Conservation (phyloP, 2,113 vertebrate species). For the Laterallus jamaicensis region DNA sequence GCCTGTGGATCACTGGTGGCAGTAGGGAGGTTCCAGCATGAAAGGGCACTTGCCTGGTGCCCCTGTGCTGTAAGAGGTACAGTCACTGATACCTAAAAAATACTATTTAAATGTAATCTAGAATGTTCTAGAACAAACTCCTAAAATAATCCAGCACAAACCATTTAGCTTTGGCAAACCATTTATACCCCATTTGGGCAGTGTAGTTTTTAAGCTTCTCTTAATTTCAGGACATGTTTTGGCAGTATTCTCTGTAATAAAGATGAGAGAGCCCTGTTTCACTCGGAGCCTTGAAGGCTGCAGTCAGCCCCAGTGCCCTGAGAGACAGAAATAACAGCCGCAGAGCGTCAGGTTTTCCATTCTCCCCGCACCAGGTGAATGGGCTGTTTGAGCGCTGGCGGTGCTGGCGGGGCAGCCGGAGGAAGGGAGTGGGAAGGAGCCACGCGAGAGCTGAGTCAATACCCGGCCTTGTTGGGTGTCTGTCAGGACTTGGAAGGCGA, state of each 20-base stretch:
- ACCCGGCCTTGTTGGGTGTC: neutral
- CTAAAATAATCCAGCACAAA: neutral
- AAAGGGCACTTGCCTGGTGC: neutral
- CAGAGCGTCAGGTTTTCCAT: neutral
- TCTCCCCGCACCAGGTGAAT: slow-evolving; percentile 27
- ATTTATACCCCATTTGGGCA: neutral
- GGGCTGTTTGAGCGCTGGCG: slow-evolving; percentile 16
- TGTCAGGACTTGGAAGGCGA: neutral
- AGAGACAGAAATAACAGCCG: slow-evolving; percentile 23
- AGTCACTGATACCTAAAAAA: neutral
- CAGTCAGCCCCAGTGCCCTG: neutral
- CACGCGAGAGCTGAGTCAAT: neutral
- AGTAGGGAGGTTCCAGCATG: neutral
- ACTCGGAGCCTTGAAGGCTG: neutral
- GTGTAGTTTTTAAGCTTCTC: neutral
- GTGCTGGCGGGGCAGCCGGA: too few species aligned
- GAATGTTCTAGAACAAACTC: neutral
- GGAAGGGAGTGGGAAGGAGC: neutral
- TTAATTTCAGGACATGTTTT: slow-evolving; percentile 5
- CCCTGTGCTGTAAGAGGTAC: neutral
- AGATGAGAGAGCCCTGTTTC: neutral
- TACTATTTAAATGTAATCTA: neutral
- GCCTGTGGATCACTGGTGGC: neutral
- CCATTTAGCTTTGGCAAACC: neutral
- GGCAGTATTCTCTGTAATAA: neutral